Evolutionary conservation across 2,888 invertebrate genomes (phyloP), one percentile per base, ranked within the genome.

Genomic region (Oscheius sp.): DNA sequence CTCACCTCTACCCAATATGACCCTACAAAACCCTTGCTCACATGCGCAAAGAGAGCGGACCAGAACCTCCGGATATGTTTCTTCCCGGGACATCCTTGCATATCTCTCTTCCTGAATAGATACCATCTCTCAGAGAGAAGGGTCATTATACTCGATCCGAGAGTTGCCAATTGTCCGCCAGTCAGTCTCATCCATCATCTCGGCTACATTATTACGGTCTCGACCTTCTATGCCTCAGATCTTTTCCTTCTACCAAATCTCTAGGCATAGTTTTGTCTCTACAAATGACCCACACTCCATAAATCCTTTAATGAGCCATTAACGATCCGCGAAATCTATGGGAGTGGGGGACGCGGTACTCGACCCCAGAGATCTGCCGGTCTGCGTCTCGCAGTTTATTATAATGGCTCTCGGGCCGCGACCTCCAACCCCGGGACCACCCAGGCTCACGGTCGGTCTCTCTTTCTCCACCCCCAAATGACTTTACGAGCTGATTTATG

Each of bases 401-500:
- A n/a, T 42, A 63, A 47, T 48, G 60, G 32, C 60, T 7, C 48
- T 29, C 33, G 13, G n/a, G 10, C 7, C 33, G 35, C 68, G 53
- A 35, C 68, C 68, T 37, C 55, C 42, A 42, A 35, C 35, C 68
- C 11, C 7, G n/a, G 68, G 68, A 55, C 68, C 68, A 68, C 68
- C 68, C 68, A 63, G 50, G 48, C n/a, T 48, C 29, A 29, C 53
- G n/a, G 53, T 53, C 48, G 50, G 13, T 48, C 63, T 48, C 47
- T 35, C 60, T 35, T 37, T n/a, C 60, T 35, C 60, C 33, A 29
- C 63, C 33, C 59, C n/a, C 63, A 55, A 68, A 68, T 68, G 68
- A 68, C 68, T 68, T 68, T 68, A 68, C 68, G 68, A 55, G 55
- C 68, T 55, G 68, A 68, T 68, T 68, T 68, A 68, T 68, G 53